phyloP scores from a whole-genome alignment of 2,113 vertebrate genomes.

The Pteruthius melanotis region DNA sequence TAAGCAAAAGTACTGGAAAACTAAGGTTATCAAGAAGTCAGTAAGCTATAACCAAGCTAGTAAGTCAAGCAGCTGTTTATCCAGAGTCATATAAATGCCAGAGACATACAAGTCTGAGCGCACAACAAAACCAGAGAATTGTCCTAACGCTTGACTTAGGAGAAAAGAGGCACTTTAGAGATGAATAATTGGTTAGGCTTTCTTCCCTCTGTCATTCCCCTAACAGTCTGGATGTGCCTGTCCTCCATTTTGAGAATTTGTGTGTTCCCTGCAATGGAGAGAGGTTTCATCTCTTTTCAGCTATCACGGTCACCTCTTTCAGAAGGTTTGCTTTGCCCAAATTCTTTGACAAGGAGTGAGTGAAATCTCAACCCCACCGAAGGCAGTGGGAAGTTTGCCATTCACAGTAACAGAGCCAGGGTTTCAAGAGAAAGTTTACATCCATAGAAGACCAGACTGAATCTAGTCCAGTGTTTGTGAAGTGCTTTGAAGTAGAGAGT shows the following conservation, averaged over 20 bases:
- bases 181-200: not conserved
- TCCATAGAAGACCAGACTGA: conserved; percentile 2
- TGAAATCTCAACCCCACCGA: conserved; percentile 7
- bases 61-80: not conserved
- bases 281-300: not conserved
- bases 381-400: conserved; percentile 53
- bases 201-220: not conserved
- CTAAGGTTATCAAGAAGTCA: not conserved
- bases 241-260: conserved; percentile 11
- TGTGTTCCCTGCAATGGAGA: not conserved
- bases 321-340: conserved; percentile 22
- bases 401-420: conserved; percentile 22
- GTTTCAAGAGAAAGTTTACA: conserved; percentile 42
- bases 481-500: conserved; percentile 47
- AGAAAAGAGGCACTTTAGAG: not conserved
- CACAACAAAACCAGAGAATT: not conserved
- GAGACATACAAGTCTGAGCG: not conserved
- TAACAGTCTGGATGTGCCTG: not conserved
- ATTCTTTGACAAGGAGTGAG: conserved; percentile 33
- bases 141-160: not conserved
- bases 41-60: not conserved
- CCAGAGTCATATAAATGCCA: not conserved
- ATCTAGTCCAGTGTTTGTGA: conserved; percentile 43
- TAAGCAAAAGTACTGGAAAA: not conserved
- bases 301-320: not conserved